Evolutionary conservation across 35 echinoderm and acorn worm species (phyloP), one percentile per base, ranked within the genome.

Genomic region (Eucidaris tribuloides): DNA sequence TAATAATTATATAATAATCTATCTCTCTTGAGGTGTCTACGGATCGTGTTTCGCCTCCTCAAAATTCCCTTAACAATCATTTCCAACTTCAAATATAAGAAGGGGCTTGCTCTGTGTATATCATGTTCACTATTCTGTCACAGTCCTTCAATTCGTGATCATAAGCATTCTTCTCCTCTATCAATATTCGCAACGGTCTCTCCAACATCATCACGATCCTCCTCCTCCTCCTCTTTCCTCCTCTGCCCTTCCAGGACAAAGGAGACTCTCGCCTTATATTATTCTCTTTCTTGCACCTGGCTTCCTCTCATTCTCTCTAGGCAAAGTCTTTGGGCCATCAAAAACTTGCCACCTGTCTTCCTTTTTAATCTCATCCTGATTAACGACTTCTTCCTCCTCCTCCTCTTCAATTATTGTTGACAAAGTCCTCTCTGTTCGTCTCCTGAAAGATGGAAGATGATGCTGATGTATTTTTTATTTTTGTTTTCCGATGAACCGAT

Each of bases 341-440:
- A 42, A 59, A 60, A 25, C 27, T 64, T 34, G 37, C 37, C 11
- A 82, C 13, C 54, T 82, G 50, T 42, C 80, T 33, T 61, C n/a
- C n/a, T 57, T 37, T 30, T 74, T 41, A 32, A 74, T 74, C 28
- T 6, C 38, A 74, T 74, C 68, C 23, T 74, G 68, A 44, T 74
- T 20, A 17, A 74, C 9, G 24, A 74, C n/a, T 22, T 74, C 68
- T 40, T 74, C 68, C 44, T 74, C 68, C 68, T 74, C 68, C 20
- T 74, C 68, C 68, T 74, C 68, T 40, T 74, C 68, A 35, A 74
- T 19, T 1, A 74, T 74, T 14, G 68, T 74, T 33, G 44, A 33
- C 38, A 74, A 74, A n/a, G 29, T 27, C 68, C 68, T 74, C 41
- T 74, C 68, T 7, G 44, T 36, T 4, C 35, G 68, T n/a, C 44